Conservation (phyloP, 2,797 vertebrate species). For the Xiphophorus birchmanni region DNA sequence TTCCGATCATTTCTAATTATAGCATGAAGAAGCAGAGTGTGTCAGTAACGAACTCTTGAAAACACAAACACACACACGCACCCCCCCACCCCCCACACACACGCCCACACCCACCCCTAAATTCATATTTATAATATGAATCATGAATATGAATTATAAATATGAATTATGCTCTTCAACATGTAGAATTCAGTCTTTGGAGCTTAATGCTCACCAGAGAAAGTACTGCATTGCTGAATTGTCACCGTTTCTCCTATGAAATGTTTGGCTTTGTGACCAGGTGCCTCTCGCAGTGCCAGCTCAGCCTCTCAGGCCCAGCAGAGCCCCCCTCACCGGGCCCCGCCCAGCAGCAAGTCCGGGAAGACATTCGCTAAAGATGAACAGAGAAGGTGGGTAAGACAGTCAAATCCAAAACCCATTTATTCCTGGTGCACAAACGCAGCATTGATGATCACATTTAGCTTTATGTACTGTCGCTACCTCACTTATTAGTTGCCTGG, state of each 20-base stretch:
- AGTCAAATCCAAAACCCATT: not conserved
- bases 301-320: slow-evolving; percentile 40
- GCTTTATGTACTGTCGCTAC: not conserved
- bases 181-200: not conserved
- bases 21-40: not conserved
- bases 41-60: not conserved
- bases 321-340: slow-evolving; percentile 24
- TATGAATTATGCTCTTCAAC: not conserved
- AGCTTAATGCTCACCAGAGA: no score
- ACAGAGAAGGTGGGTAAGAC: slow-evolving; percentile 61
- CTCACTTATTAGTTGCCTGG: not conserved
- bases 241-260: not conserved
- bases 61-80: not conserved
- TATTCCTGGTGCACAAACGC: not conserved
- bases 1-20: not conserved
- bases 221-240: not conserved
- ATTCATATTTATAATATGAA: not conserved
- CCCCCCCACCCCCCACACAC: no score
- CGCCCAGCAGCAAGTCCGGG: slow-evolving; percentile 27
- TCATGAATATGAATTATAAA: not conserved
- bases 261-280: slow-evolving; percentile 35
- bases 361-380: slow-evolving; percentile 64
- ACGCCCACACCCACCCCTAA: not conserved
- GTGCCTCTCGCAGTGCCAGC: slow-evolving; percentile 33
- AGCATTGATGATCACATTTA: not conserved